Evolutionary conservation across 1,140 invertebrate species (phyloP), one percentile per base, ranked within the genome.

Genomic region (Ooceraea biroi): DNA sequence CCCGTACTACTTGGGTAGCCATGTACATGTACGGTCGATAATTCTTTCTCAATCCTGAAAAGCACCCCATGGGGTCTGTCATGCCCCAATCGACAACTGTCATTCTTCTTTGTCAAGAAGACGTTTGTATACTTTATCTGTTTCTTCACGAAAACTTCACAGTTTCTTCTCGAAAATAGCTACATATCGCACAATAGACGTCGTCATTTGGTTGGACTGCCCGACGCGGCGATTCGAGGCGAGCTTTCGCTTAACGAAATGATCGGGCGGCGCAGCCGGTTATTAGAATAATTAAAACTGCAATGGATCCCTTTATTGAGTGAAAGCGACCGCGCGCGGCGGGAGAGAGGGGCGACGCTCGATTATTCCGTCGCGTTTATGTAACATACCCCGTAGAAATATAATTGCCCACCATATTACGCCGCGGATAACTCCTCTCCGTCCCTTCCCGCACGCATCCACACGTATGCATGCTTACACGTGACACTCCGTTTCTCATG

Each of bases 261-360:
- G 7, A 63, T 19, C 46, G 14, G 57, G 8, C 7, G 57, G 4
- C 7, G 17, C 7, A 25, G 46, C 17, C 44, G 11, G 12, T 85
- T 61, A 50, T 83, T 57, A 36, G 27, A 52, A 83, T 83, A 61
- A 86, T 86, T 85, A 68, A 82, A 73, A 82, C 46, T 52, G 27
- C 52, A 82, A 84, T 82, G 65, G 30, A 82, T 82, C 71, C 60
- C 41, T 46, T 66, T 55, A 84, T 69, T 41, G 66, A 80, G 74
- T 36, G 85, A 84, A 86, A 86, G 74, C 66, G 65, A 72, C 57
- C 36, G 48, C 50, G 71, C 25, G 25, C n/a, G n/a, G n/a, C n/a
- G n/a, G n/a, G n/a, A n/a, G n/a, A n/a, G n/a, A n/a, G n/a, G 25
- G 52, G 22, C 17, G 58, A 41, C 58, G 55, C 41, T 83, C 46